Conservation (phyloP, 2,888 invertebrate genomes). For the Hetaerina titia region DNA sequence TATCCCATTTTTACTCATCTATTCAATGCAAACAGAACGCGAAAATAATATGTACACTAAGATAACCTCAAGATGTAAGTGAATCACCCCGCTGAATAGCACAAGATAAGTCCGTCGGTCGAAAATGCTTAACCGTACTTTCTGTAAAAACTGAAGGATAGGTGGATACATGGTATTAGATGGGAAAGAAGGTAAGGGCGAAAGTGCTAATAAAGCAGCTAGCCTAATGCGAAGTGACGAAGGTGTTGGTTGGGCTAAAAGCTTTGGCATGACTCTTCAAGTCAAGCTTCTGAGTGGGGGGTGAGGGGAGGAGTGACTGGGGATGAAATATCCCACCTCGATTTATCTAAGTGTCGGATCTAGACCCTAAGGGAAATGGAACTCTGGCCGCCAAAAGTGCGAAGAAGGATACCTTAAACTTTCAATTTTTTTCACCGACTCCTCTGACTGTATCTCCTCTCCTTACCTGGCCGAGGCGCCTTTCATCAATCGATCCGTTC, state of each 20-base stretch:
- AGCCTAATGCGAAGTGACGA: slow-evolving; percentile 23
- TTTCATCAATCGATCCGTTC: slow-evolving; percentile 40
- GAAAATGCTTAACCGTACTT: background rate
- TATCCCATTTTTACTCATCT: no score
- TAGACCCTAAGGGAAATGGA: background rate
- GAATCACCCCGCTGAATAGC: background rate
- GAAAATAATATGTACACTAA: no score
- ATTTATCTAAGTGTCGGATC: slow-evolving; percentile 50
- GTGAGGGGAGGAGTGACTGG: background rate
- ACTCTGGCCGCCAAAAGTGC: slow-evolving; percentile 36
- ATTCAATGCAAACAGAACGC: no score
- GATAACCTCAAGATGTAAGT: no score
- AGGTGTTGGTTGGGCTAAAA: slow-evolving; percentile 45
- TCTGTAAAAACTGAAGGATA: background rate
- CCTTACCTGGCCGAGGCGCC: background rate
- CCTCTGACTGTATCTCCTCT: background rate
- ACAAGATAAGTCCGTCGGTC: background rate
- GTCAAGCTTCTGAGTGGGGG: background rate
- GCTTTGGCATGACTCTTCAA: slow-evolving; percentile 55
- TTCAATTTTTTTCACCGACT: background rate
- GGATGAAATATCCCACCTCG: background rate
- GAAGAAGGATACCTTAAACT: slow-evolving; percentile 19
- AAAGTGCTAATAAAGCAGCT: background rate
- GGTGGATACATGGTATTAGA: background rate
- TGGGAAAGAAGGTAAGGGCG: background rate